Base-by-base conservation (phyloP, 2,888 invertebrate genomes). In the Drosophila subquinaria region DNA sequence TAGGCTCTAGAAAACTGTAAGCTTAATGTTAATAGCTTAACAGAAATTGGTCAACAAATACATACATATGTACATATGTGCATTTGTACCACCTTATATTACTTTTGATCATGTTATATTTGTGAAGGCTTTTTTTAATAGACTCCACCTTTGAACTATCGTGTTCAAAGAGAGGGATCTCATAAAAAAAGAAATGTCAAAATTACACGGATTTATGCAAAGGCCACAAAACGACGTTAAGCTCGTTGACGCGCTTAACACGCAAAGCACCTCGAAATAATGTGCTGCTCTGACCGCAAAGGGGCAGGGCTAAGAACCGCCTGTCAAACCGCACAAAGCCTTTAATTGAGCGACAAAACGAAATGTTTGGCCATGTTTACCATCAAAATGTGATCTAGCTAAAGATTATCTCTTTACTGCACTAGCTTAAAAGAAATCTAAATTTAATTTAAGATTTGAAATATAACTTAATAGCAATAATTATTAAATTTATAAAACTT, bases 161-260 rank as follows among this genome's bases (percentile, higher is more conserved):
- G 33, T 6, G 23, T 6, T 11, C 17, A 27, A 30, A 43, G 64
- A 65, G 40, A 66, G 60, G 48, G 61, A 13, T 8, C 8, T 42
- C 42, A 48, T 40, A 50, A 65, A 68, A 81, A 69, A 23, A 23
- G 23, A 55, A 56, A 63, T 78, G 79, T 74, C 35, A 53, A 73
- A 75, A 81, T 75, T 65, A 87, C 74, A 81, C 73, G 79, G 74
- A 79, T 77, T 84, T 82, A 79, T 83, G 64, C 81, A 89, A 83
- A 75, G 72, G 73, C 74, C 83, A 90, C 88, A 88, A 90, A 89
- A 82, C 74, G 80, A 68, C 71, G 82, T 75, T 89, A 74, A 88
- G 82, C 83, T 89, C 79, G 82, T 83, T 82, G 82, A 80, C 90
- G 82, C 76, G 83, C 73, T 76, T 48, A 75, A 72, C 90, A 89